phyloP scores from a whole-genome alignment of 2,888 invertebrate genomes.

The Thera obeliscata region DNA sequence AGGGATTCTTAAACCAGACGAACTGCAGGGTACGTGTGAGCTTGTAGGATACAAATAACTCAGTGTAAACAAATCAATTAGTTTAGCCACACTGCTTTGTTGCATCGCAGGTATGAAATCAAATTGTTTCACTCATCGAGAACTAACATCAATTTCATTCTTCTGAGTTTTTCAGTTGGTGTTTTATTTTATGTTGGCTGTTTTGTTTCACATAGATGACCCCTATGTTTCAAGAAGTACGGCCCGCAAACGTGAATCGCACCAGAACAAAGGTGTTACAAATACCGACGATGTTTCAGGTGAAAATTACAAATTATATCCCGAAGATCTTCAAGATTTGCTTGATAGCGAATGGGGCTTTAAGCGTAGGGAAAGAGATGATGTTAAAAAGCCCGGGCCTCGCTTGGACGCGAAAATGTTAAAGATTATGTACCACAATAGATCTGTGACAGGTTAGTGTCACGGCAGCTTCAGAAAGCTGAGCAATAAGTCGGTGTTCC shows the following conservation, averaged over 20 bases:
- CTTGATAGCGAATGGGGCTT: conserved; percentile 90
- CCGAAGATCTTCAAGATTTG: conserved; percentile 84
- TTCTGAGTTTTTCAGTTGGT: conserved; percentile 53
- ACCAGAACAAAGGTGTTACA: conserved; percentile 65
- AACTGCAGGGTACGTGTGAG: conserved; percentile 65
- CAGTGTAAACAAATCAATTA: conserved; percentile 58
- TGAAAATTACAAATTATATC: conserved; percentile 79
- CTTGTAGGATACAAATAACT: conserved; percentile 38
- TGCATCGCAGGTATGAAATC: conserved; percentile 64
- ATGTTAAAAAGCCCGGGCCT: conserved; percentile 98
- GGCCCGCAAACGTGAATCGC: conserved; percentile 51
- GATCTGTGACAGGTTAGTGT: conserved; percentile 83
- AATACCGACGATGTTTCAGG: conserved; percentile 80
- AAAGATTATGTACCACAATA: conserved; percentile 80
- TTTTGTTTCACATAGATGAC: conserved; percentile 57
- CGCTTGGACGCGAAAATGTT: conserved; percentile 88
- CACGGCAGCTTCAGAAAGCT: conserved; percentile 71
- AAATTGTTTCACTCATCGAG: conserved; percentile 60
- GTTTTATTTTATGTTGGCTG: conserved; percentile 55
- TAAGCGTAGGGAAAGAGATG: conserved; percentile 93
- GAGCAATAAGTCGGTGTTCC: conserved; percentile 72
- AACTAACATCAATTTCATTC: conserved; percentile 50
- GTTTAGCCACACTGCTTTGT: conserved; percentile 70
- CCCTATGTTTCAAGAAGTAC: conserved; percentile 51
- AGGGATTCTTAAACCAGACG: conserved; percentile 71